Base-by-base conservation (phyloP, 2,888 invertebrate species). In the Thera obeliscata region DNA sequence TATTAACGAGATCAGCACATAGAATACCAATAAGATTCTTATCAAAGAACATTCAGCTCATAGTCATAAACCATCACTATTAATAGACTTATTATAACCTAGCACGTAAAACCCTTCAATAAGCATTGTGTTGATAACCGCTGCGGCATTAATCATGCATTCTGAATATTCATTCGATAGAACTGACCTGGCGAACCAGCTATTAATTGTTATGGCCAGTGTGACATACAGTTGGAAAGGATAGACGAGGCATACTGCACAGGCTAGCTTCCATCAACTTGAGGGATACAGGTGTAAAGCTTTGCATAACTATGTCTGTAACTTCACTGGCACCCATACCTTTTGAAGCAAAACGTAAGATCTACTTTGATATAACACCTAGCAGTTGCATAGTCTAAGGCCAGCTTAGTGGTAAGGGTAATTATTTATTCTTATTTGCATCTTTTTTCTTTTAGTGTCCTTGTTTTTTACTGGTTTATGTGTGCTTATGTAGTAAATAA, bases 151-250 rank as follows among this genome's bases (percentile, higher is more conserved):
- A 89, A 88, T 87, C 87, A 91, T 89, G 84, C 84, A 76, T 78
- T 72, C 85, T 89, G 90, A 91, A 92, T 92, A 92, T 92, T 91
- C 89, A 90, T 87, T 80, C 82, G 81, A 79, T 86, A 83, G 84
- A 82, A 84, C 83, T 89, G 87, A 87, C 86, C 89, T 56, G 56
- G 22, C 56, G 56, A 9, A 12, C 12, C 8, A 80, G 80, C 85
- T 87, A 87, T 89, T 90, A 91, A 92, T 91, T 90, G 89, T 89
- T 89, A 87, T 86, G 82, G 86, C 79, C 79, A 81, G 83, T 82
- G 74, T 76, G 76, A 79, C 78, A 84, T 76, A 86, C 81, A 65
- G 82, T 33, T 60, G 38, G 50, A 60, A 65, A 60, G 60, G 38
- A 59, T 56, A 7, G 12, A 22, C 22, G 7, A 5, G 12, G 7